Conservation (phyloP, 2,113 vertebrate genomes). For the Elephantulus edwardii region DNA sequence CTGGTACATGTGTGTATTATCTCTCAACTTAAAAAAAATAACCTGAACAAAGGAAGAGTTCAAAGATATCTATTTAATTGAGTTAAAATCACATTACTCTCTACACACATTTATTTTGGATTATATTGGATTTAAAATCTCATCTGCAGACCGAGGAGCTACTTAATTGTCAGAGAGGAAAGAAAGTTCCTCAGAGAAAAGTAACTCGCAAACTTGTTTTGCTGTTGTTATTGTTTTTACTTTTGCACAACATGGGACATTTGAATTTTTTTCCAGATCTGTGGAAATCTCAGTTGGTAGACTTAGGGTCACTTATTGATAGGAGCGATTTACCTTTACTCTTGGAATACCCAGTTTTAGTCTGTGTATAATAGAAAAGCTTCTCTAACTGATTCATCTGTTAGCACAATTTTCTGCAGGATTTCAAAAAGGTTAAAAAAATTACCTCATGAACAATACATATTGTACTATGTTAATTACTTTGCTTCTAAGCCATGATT, state of each 20-base stretch:
- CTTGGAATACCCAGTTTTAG: not conserved
- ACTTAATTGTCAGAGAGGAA: not conserved
- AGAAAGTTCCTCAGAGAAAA: slow-evolving; percentile 34
- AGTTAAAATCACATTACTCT: not conserved
- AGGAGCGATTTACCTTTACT: slow-evolving; percentile 4
- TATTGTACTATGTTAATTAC: slow-evolving; percentile 20
- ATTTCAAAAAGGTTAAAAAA: slow-evolving; percentile 14
- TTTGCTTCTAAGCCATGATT: slow-evolving; percentile 1
- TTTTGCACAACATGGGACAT: not conserved
- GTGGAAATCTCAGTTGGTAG: not conserved
- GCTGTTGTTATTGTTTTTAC: too few relatives aligned
- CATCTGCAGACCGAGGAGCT: slow-evolving; percentile 1
- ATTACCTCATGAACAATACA: not conserved
- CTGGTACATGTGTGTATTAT: not conserved
- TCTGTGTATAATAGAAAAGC: not conserved
- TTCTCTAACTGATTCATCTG: not conserved
- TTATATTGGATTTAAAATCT: slow-evolving; percentile 21
- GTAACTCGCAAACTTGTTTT: slow-evolving; percentile 2
- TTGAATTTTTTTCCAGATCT: slow-evolving; percentile 17
- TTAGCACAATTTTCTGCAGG: not conserved
- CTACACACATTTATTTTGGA: not conserved
- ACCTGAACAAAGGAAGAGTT: not conserved
- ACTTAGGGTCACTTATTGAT: slow-evolving; percentile 6
- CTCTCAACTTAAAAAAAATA: not conserved
- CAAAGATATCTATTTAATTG: not conserved